Evolutionary conservation across 1,140 invertebrate species (phyloP), one percentile per base, ranked within the genome.

Genomic region (Trichoplusia ni): DNA sequence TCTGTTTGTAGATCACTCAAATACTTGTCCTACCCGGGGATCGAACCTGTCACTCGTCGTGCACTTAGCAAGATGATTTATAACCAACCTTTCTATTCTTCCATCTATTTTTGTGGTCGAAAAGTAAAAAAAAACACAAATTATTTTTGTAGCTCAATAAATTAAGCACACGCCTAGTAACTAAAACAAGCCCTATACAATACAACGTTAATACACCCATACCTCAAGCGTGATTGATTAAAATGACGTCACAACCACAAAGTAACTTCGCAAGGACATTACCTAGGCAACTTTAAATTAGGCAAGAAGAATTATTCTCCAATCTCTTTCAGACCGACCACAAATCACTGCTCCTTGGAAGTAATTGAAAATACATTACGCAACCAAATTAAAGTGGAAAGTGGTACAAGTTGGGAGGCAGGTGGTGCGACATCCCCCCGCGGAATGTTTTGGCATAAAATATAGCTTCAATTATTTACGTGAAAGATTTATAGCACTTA

Each of bases 401-500:
- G 79, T 87, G 84, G 88, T 87, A 89, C 88, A 89, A 89, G 84
- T 86, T 83, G 73, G 82, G 84, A 68, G 85, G 81, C 86, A 89
- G 86, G 84, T 86, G 84, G 79, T 53, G 80, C 81, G 81, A 81
- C 82, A 81, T 77, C 85, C 85, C 78, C 80, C 88, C 88, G 79
- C 81, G 82, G 85, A 87, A 88, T 90, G 88, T 89, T 90, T 90
- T 88, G 88, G 88, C 88, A 90, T 89, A 90, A 90, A 90, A 90
- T 90, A 90, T 90, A 85, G 86, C 89, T 90, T 90, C 88, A 90
- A 90, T 90, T 90, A 90, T 90, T 90, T 90, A 90, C 86, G 80
- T 84, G 85, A 87, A 81, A 89, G 88, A 90, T 90, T 90, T 90
- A 90, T 89, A 53, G 84, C 81, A 86, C 87, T 90, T 90, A 89